Conservation (phyloP, 2,113 vertebrate species). For the Oophaga pumilio region DNA sequence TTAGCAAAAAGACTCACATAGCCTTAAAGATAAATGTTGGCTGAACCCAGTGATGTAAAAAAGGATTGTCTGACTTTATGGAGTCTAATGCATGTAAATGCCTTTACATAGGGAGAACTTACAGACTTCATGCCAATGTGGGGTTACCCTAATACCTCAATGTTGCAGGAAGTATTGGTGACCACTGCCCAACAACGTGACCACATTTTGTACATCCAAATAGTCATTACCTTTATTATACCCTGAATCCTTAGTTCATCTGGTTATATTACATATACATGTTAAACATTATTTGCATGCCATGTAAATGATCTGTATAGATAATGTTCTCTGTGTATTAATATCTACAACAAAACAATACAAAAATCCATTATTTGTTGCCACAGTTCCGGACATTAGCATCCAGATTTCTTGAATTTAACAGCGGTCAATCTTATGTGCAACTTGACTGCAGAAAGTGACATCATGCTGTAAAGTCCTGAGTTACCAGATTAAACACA, state of each 20-base stretch:
- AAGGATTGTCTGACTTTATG: too few relatives aligned
- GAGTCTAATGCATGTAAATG: too few relatives aligned
- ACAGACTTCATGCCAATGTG: too few relatives aligned
- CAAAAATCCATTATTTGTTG: background rate
- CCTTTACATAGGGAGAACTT: too few relatives aligned
- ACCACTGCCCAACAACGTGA: too few relatives aligned
- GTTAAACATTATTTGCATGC: background rate
- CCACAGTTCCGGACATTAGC: background rate
- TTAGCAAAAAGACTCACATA: too few relatives aligned
- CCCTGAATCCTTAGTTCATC: background rate
- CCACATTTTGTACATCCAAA: background rate
- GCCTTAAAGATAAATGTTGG: too few relatives aligned
- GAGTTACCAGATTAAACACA: constrained; percentile 67
- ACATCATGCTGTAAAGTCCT: constrained; percentile 66
- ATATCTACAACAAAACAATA: background rate
- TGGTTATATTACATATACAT: background rate
- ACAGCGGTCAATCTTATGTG: too few relatives aligned
- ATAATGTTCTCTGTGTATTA: background rate
- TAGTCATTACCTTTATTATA: background rate
- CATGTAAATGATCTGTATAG: background rate
- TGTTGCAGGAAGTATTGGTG: too few relatives aligned
- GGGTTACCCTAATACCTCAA: too few relatives aligned
- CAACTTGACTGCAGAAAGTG: background rate
- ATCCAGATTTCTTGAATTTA: background rate
- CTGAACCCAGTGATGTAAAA: too few relatives aligned